These are phyloP conservation scores for Ifrita kowaldi DNA, from an alignment of 2,113 vertebrate genomes.

Conservation along the genomic window DNA sequence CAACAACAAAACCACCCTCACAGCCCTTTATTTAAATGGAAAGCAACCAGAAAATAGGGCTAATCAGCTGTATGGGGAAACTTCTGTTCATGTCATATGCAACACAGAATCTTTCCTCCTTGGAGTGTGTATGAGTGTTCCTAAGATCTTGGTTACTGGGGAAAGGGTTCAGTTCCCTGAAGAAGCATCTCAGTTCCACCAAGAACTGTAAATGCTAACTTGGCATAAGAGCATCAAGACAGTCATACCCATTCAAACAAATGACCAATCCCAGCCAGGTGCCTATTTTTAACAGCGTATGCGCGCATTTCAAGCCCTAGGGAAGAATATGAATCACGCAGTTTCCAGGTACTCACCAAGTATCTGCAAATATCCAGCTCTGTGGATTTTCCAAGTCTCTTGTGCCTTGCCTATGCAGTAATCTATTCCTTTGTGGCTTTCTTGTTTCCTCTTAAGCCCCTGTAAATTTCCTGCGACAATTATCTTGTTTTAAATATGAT, in stretches of 20 bases:
- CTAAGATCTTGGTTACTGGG: background rate
- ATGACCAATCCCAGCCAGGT: rapidly evolving
- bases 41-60: background rate
- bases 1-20: background rate
- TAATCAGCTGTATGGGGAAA: background rate
- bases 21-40: background rate
- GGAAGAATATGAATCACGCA: rapidly evolving
- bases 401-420: background rate
- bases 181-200: background rate
- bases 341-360: background rate
- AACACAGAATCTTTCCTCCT: background rate
- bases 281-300: background rate
- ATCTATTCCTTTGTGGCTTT: background rate
- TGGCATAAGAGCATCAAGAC: background rate
- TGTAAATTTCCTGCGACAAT: background rate
- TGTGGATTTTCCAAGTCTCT: background rate
- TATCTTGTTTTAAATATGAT: rapidly evolving
- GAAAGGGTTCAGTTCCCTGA: background rate
- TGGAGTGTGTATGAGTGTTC: background rate
- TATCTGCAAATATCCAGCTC: background rate
- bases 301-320: background rate
- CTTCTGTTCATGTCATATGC: background rate
- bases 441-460: background rate
- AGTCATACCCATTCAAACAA: background rate
- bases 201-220: background rate